phyloP scores from a whole-genome alignment of 2,113 vertebrate species.

The Semicossyphus pulcher region DNA sequence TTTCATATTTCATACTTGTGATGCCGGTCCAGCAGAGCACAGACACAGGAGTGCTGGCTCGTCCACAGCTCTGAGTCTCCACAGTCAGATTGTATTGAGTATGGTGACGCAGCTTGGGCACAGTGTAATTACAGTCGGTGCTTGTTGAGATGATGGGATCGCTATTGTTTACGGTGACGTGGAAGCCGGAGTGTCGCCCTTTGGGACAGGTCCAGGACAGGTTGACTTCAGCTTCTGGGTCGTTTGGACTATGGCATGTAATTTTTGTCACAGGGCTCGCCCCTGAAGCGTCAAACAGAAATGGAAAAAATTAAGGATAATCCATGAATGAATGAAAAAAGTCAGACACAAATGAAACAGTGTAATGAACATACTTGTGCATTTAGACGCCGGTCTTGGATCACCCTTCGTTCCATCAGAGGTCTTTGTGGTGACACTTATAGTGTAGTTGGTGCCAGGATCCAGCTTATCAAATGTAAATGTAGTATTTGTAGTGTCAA shows the following conservation, averaged over 20 bases:
- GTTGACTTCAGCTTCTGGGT: slow-evolving; percentile 60
- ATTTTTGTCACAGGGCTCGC: slow-evolving; percentile 68
- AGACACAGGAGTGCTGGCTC: slow-evolving; percentile 49
- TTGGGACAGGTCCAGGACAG: slow-evolving; percentile 82
- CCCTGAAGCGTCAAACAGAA: slow-evolving; percentile 49
- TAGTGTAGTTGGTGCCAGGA: slow-evolving; percentile 75
- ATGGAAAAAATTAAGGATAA: background rate
- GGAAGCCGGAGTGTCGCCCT: slow-evolving; percentile 76
- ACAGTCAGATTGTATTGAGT: slow-evolving; percentile 82
- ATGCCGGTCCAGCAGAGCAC: slow-evolving; percentile 80
- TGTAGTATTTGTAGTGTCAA: accelerated
- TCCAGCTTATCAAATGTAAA: slow-evolving; percentile 35
- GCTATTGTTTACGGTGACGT: background rate
- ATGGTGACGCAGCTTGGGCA: slow-evolving; percentile 70
- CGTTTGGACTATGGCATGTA: slow-evolving; percentile 66
- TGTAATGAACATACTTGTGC: slow-evolving; percentile 79
- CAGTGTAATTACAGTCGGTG: background rate
- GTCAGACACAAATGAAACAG: background rate
- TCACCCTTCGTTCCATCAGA: slow-evolving; percentile 36
- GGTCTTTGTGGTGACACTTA: slow-evolving; percentile 75
- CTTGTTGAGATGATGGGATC: accelerated
- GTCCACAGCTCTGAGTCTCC: slow-evolving; percentile 77
- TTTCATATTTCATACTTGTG: slow-evolving; percentile 89
- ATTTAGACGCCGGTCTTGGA: slow-evolving; percentile 10
- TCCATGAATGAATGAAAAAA: background rate